These are phyloP conservation scores for Rotaria magnacalcarata DNA, from an alignment of 2,888 invertebrate species.

Conservation along the genomic window DNA sequence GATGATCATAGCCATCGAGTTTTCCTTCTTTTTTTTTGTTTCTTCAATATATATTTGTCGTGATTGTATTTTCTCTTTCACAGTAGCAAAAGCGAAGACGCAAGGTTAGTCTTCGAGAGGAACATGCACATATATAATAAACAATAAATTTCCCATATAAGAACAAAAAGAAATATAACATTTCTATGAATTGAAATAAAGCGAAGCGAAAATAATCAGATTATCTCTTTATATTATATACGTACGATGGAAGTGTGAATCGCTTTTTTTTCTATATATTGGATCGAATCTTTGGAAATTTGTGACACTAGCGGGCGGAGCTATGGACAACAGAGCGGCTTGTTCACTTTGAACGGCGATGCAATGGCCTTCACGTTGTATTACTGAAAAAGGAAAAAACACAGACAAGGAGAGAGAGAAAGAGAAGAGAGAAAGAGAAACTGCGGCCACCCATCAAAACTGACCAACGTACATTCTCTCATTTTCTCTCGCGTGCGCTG, in stretches of 20 bases:
- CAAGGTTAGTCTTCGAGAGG: background rate
- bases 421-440: too few species aligned
- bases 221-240: background rate
- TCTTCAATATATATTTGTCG: background rate
- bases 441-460: too few species aligned
- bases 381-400: background rate
- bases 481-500: background rate
- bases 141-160: background rate
- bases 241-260: slow-evolving; percentile 10
- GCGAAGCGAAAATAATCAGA: slow-evolving; percentile 15
- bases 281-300: background rate
- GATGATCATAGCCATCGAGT: slow-evolving; percentile 20
- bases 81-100: background rate
- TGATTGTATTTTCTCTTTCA: background rate
- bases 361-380: background rate
- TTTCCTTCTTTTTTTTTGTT: background rate
- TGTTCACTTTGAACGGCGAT: background rate
- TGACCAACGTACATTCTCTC: too few species aligned
- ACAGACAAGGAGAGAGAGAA: too few species aligned
- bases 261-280: background rate
- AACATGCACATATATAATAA: background rate
- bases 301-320: slow-evolving; percentile 20
- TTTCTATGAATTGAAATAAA: background rate
- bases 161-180: background rate
- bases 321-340: background rate